Conservation (phyloP, 2,797 vertebrate species). For the Distichodus sexfasciatus region DNA sequence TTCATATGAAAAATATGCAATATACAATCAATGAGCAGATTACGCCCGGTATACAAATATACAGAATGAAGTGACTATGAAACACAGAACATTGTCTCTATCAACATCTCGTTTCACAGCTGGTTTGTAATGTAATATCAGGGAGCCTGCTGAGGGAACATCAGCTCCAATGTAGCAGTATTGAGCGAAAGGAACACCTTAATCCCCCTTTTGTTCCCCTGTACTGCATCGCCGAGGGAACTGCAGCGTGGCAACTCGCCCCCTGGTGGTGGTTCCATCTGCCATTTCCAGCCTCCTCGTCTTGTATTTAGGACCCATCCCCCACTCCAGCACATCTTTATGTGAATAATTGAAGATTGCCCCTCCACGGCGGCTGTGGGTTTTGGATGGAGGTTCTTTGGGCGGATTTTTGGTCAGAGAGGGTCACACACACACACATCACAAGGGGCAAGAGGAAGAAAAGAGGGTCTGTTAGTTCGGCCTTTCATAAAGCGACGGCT, state of each 20-base stretch:
- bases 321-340: slow-evolving; percentile 2
- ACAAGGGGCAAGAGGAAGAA: too few species aligned
- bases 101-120: too few species aligned
- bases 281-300: not conserved
- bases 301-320: slow-evolving; percentile 4
- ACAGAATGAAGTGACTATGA: too few species aligned
- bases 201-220: slow-evolving; percentile 1
- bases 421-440: too few species aligned
- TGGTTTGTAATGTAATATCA: not conserved
- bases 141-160: not conserved
- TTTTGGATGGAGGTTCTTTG: not conserved
- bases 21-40: too few species aligned
- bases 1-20: too few species aligned
- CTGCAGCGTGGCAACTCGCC: not conserved
- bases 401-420: not conserved
- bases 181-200: not conserved
- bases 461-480: not conserved
- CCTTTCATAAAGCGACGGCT: not conserved
- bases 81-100: too few species aligned
- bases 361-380: not conserved
- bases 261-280: slow-evolving; percentile 14
- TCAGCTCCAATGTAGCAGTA: slow-evolving; percentile 5
- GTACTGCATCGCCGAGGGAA: slow-evolving; percentile 1
- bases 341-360: slow-evolving; percentile 24
- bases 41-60: too few species aligned